Evolutionary conservation across 2,113 vertebrate genomes (phyloP).

Genomic region (Charadrius vociferus): DNA sequence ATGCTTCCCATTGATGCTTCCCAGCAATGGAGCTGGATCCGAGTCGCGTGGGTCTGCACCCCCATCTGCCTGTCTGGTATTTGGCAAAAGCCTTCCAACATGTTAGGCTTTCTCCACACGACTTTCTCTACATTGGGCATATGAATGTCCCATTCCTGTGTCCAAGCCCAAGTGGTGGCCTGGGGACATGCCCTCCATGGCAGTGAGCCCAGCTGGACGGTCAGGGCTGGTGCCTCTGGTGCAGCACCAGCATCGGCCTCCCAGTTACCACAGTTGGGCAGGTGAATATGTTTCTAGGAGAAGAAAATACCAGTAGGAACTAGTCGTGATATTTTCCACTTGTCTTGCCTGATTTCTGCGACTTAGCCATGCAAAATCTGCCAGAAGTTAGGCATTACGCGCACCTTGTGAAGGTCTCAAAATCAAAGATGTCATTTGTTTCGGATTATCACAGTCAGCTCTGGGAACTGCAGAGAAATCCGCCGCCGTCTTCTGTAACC

Average conservation of each 20-base stretch:
- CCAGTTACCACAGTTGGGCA: not conserved
- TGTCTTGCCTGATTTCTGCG: not conserved
- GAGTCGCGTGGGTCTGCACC: fast-evolving
- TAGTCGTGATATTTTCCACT: not conserved
- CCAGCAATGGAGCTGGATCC: not conserved
- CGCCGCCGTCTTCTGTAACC: fast-evolving
- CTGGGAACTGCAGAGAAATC: not conserved
- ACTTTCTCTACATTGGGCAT: not conserved
- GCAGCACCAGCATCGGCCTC: not conserved
- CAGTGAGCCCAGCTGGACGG: not conserved
- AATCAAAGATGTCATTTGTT: not conserved
- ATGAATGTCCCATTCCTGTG: not conserved
- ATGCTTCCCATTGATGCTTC: not conserved
- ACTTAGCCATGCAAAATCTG: not conserved
- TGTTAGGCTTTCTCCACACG: not conserved
- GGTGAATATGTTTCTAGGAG: not conserved
- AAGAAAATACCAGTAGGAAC: not conserved
- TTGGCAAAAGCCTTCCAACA: not conserved
- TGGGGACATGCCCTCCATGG: not conserved
- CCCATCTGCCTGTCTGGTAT: not conserved
- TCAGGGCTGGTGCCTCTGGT: not conserved
- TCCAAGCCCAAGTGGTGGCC: not conserved
- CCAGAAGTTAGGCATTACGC: not conserved
- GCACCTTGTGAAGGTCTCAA: not conserved
- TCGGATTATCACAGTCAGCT: not conserved